phyloP scores from a whole-genome alignment of 2,797 vertebrate genomes.

The Arnoldichthys spilopterus region DNA sequence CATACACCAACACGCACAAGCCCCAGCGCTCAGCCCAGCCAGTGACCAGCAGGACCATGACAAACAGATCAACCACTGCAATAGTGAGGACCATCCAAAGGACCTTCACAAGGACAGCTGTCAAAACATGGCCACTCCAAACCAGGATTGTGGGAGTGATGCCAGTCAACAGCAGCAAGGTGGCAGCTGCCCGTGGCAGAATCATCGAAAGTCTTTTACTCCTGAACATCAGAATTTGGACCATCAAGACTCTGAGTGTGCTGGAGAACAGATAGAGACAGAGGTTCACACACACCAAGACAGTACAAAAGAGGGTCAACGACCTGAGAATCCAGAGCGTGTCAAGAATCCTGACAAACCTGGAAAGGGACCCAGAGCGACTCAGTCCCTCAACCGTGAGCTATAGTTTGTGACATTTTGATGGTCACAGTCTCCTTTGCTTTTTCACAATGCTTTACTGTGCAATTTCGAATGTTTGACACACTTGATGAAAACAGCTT shows the following conservation, averaged over 20 bases:
- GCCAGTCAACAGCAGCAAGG: conserved; percentile 16
- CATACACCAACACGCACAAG: conserved; percentile 58
- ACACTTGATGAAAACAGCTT: not conserved
- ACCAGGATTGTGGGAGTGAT: not conserved
- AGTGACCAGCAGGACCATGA: conserved; percentile 15
- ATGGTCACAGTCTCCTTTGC: not conserved
- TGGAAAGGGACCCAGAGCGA: conserved; percentile 39
- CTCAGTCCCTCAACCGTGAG: conserved; percentile 68
- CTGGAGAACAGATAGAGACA: not conserved
- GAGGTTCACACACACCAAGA: conserved; percentile 21
- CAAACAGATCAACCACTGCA: conserved; percentile 19
- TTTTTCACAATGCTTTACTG: not conserved
- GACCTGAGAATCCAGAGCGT: conserved; percentile 48
- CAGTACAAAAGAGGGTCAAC: conserved; percentile 41
- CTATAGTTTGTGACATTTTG: conserved; percentile 30
- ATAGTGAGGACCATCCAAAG: not conserved
- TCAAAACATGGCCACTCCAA: conserved; percentile 18
- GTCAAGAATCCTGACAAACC: conserved; percentile 64
- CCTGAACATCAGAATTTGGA: conserved; percentile 3
- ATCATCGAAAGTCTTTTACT: conserved; percentile 40
- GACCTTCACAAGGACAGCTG: conserved; percentile 45
- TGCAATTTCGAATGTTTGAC: not conserved
- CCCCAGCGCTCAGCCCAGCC: conserved; percentile 20
- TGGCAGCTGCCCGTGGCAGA: conserved; percentile 29
- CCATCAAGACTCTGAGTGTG: conserved; percentile 4